phyloP scores from a whole-genome alignment of 2,797 vertebrate genomes.

The Sternotherus odoratus region DNA sequence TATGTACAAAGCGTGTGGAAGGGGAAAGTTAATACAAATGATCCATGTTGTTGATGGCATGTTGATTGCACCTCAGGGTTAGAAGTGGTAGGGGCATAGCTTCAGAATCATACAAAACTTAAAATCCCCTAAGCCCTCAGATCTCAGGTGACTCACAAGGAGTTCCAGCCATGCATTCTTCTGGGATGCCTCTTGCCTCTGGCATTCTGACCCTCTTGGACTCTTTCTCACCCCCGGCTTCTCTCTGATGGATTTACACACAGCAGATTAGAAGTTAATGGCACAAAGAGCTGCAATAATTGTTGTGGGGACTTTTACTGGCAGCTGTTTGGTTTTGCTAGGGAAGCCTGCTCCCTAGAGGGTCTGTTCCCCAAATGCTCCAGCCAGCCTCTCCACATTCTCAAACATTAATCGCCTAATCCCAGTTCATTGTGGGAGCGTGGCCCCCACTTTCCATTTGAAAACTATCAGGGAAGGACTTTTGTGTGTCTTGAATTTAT shows the following conservation, averaged over 20 bases:
- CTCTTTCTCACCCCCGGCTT: neutral
- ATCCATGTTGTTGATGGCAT: neutral
- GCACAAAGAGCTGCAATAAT: neutral
- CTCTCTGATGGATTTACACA: neutral
- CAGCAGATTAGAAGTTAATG: neutral
- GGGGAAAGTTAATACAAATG: neutral
- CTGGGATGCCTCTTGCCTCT: neutral
- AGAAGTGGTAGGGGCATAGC: neutral
- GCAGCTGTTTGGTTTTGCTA: neutral
- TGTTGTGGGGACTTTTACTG: neutral
- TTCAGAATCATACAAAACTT: neutral
- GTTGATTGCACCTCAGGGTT: neutral
- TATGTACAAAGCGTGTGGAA: rapidly evolving
- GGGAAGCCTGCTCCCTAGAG: neutral
- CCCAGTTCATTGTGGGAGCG: neutral
- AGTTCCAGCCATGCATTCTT: neutral
- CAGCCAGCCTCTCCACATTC: neutral
- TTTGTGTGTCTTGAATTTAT: neutral
- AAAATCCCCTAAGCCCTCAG: neutral
- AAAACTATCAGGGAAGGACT: neutral
- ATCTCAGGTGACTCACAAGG: neutral
- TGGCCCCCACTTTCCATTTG: neutral
- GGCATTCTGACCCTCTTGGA: neutral
- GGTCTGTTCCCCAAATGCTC: neutral
- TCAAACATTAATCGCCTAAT: neutral